These are phyloP conservation scores for Philereme vetulata DNA, from an alignment of 2,888 invertebrate species.

Conservation along the genomic window DNA sequence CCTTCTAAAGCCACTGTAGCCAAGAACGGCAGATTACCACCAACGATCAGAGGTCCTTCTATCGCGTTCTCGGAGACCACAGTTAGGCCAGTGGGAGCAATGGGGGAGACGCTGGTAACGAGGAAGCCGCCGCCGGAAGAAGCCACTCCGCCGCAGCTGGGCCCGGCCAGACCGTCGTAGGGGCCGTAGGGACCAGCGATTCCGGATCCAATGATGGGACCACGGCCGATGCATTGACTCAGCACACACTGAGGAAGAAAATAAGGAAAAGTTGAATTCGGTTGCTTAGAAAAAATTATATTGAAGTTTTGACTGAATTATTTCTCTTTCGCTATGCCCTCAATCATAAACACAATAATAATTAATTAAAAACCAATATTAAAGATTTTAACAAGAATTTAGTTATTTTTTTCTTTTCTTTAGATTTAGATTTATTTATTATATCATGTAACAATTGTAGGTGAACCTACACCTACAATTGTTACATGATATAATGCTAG, in stretches of 20 bases:
- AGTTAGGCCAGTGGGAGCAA: slow-evolving; percentile 53
- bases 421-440: no score
- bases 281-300: not conserved
- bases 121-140: slow-evolving; percentile 56
- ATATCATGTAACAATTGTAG: no score
- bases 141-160: slow-evolving; percentile 41
- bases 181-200: slow-evolving; percentile 6
- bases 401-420: no score
- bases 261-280: not conserved
- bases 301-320: no score
- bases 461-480: no score
- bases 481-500: no score
- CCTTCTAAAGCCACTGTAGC: slow-evolving; percentile 57
- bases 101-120: slow-evolving; percentile 51
- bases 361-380: no score
- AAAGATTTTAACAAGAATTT: no score
- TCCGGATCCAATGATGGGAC: slow-evolving; percentile 28
- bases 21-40: slow-evolving; percentile 59
- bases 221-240: slow-evolving; percentile 38
- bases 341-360: no score
- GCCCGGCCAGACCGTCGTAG: slow-evolving; percentile 10
- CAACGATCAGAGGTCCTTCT: slow-evolving; percentile 52
- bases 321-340: no score
- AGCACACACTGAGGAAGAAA: slow-evolving; percentile 31
- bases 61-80: slow-evolving; percentile 56